Percentiles rank a stretch among this genome's conserved stretches.
Evolutionary conservation across 2,888 invertebrate species (phyloP).

Genomic region (Amaurobius ferox): DNA sequence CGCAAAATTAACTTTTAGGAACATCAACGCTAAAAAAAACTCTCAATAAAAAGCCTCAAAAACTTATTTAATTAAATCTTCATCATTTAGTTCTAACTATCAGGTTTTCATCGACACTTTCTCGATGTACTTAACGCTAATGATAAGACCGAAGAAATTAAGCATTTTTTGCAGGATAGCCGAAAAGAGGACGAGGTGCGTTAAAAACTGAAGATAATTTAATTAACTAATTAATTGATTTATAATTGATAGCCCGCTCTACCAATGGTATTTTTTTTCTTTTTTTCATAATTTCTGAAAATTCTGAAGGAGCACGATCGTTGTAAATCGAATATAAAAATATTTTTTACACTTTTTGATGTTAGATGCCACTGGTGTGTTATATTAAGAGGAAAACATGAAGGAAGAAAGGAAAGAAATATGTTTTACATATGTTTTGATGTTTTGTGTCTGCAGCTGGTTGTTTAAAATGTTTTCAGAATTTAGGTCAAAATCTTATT

Average conservation of each 20-base stretch:
- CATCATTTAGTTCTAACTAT: neutral
- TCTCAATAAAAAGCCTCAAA: neutral
- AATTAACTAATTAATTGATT: constrained; percentile 16
- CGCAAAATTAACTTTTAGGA: no score
- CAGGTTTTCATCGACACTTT: neutral
- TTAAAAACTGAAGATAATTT: neutral
- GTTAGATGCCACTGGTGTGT: no score
- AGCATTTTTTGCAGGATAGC: neutral
- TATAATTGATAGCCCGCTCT: neutral
- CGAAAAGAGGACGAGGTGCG: no score
- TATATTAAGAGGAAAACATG: no score
- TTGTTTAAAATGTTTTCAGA: no score
- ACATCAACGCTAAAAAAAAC: no score
- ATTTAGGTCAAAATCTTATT: no score
- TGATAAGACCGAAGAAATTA: neutral
- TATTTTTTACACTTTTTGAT: neutral
- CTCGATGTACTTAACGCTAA: neutral
- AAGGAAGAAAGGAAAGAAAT: no score
- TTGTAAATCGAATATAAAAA: neutral
- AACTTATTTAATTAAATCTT: neutral
- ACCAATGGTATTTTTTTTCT: neutral
- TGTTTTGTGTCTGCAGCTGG: no score
- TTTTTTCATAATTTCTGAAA: no score
- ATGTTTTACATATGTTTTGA: no score
- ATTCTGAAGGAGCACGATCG: neutral